Evolutionary conservation across 2,797 vertebrate genomes (phyloP), one percentile per base, ranked within the genome.

Genomic region (Triplophysa bombifrons): DNA sequence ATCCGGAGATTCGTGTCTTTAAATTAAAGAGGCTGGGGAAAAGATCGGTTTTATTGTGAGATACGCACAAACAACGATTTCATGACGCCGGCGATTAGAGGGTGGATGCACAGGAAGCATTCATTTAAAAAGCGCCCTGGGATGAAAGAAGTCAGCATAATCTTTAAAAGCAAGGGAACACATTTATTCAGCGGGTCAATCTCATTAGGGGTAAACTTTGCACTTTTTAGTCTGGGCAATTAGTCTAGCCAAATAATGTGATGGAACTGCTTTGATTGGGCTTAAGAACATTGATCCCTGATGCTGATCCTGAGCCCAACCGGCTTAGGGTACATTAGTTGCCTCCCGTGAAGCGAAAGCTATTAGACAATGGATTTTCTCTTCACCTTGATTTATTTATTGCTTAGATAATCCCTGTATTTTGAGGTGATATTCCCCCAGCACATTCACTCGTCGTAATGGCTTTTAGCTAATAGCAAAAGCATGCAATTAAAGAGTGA

Each of bases 361-460:
- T 75, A 85, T 87, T 88, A 89, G 72, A 82, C 85, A 17, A 80
- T 75, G 87, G 84, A 89, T 76, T 88, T 86, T 87, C 84, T 77
- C 82, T 74, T 82, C 66, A 88, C 84, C n/a, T 56, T 84, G 85
- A 88, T 41, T 70, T 76, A 82, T 89, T 83, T 83, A 83, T 80
- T 89, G 81, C 46, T 80, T 80, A 25, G 73, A 88, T 61, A 88
- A 86, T 61, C 38, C 25, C 17, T 84, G 72, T 17, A 69, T 8
- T 85, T 84, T 34, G 53, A 25, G 53, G 55, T 70, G 58, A 84
- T 85, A 85, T 83, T 79, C 41, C 69, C 41, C 30, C 34, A 71
- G 13, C 64, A 50, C 67, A 38, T 38, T 72, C 53, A 30, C 56
- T 56, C 27, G 41, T 16, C 53, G 67, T 67, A 84, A 78, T 76